phyloP scores from a whole-genome alignment of 2,113 vertebrate species.

The Malurus alboscapulatus region DNA sequence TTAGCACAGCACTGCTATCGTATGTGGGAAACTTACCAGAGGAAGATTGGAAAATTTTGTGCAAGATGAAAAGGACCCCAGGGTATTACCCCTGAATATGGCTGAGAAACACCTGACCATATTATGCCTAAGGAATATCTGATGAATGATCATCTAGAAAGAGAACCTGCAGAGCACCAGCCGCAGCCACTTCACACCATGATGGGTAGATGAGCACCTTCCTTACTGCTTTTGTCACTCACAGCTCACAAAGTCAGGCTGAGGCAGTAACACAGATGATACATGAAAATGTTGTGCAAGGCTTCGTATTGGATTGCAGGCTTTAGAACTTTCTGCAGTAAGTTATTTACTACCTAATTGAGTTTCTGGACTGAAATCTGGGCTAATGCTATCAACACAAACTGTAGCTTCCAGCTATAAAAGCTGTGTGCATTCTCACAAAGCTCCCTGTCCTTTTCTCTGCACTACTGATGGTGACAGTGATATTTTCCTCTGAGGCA shows the following conservation, averaged over 20 bases:
- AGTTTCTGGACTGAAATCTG: slow-evolving; percentile 1
- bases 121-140: background rate
- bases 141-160: background rate
- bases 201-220: background rate
- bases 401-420: slow-evolving; percentile 6
- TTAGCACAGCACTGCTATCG: background rate
- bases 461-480: background rate
- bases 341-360: slow-evolving; percentile 37
- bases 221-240: background rate
- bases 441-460: background rate
- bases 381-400: background rate
- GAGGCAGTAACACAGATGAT: background rate
- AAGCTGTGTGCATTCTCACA: background rate
- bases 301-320: background rate
- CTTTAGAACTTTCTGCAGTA: background rate
- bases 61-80: background rate
- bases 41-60: background rate
- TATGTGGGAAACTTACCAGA: background rate
- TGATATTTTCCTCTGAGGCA: background rate
- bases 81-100: background rate
- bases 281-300: background rate
- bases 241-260: background rate
- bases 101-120: background rate
- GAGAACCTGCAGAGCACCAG: background rate
- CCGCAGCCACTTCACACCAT: rapidly evolving